These are phyloP conservation scores for Parnassius glacialis DNA, from an alignment of 2,888 invertebrate genomes.

Conservation along the genomic window DNA sequence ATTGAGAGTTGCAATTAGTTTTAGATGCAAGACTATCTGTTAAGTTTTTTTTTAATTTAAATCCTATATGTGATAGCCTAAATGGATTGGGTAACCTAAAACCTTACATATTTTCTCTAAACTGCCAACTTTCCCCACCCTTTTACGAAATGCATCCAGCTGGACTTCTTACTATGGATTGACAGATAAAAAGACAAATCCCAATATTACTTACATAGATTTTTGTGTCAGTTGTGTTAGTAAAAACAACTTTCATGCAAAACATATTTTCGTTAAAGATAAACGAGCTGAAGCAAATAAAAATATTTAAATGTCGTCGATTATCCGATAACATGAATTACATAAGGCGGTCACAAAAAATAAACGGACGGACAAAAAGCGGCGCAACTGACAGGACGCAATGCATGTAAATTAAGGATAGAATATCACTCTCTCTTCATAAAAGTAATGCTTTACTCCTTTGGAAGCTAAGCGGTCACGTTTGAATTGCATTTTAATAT, in stretches of 20 bases:
- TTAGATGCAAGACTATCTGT: no score
- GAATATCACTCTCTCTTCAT: slow-evolving; percentile 20
- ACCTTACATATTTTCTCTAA: no score
- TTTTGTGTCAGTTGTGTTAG: no score
- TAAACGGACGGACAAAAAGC: slow-evolving; percentile 34
- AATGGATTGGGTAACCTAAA: no score
- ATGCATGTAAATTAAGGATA: slow-evolving; percentile 34
- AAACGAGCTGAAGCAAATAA: background rate
- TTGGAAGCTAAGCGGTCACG: slow-evolving; percentile 30
- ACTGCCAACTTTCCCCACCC: no score
- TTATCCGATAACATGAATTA: background rate
- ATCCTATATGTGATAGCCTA: no score
- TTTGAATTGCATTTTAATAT: background rate
- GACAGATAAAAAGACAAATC: no score
- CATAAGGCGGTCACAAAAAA: slow-evolving; percentile 32
- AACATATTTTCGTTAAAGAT: background rate
- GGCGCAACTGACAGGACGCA: slow-evolving; percentile 28
- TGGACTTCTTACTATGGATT: no score
- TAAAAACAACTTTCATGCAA: no score
- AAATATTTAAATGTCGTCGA: background rate
- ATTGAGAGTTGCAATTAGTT: background rate
- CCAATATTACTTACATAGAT: no score
- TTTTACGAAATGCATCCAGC: no score
- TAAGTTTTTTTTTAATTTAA: no score
- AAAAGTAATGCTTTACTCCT: slow-evolving; percentile 26